Evolutionary conservation across 2,888 invertebrate genomes (phyloP).

Genomic region (Tolmerus cingulatus): DNA sequence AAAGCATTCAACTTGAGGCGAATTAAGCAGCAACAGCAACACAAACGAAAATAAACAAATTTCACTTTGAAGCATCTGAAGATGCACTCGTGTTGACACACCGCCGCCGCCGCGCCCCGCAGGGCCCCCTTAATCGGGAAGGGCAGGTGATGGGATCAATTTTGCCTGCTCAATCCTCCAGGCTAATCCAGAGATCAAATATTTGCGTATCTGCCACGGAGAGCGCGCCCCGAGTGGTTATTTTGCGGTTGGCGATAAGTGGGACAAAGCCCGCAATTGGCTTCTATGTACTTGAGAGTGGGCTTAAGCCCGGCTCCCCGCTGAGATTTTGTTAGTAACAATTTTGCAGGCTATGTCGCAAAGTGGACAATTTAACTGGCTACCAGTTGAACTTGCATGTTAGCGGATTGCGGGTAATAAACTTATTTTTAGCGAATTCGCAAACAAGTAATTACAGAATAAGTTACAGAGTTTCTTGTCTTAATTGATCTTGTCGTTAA

Average conservation of each 20-base stretch:
- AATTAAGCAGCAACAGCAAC: constrained; percentile 42
- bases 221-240: background rate
- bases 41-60: constrained; percentile 43
- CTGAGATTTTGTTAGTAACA: background rate
- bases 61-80: constrained; percentile 46
- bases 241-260: background rate
- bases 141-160: constrained; percentile 44
- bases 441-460: background rate
- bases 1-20: constrained; percentile 33
- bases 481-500: constrained; percentile 7
- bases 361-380: background rate
- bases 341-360: background rate
- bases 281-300: background rate
- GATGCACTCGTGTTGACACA: constrained; percentile 47
- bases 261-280: background rate
- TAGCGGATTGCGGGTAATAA: background rate
- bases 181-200: constrained; percentile 16
- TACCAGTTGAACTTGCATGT: background rate
- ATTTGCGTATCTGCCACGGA: constrained; percentile 11
- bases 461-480: background rate
- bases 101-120: background rate
- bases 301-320: background rate
- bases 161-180: constrained; percentile 1
- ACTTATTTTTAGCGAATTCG: background rate
- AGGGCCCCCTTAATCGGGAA: background rate